Evolutionary conservation across 1,140 invertebrate species (phyloP), one percentile per base, ranked within the genome.

Genomic region (Stegodyphus mimosarum): DNA sequence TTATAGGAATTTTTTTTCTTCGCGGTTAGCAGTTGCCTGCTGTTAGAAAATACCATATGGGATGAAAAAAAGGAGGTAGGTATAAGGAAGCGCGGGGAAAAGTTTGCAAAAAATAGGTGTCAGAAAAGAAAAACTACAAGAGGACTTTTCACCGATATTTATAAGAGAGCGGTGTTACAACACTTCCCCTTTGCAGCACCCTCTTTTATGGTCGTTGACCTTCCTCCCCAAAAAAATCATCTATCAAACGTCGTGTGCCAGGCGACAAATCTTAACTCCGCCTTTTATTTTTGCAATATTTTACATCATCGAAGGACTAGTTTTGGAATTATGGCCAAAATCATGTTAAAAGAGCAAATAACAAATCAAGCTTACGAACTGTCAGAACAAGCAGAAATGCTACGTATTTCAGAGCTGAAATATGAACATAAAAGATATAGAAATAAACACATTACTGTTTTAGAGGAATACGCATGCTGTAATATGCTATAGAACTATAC

Each of bases 91-190:
- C 1, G 33, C 33, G 33, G 33, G 33, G 33, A 33, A 33, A 33
- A 33, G 33, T 33, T 18, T 79, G 70, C 33, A 81, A 81, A 83
- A 83, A 74, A 72, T 74, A 74, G 80, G 80, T 83, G 80, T 66
- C 71, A 49, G 63, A 52, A 73, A 83, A 83, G 80, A 83, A 83
- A 83, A 83, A 83, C 78, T 83, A 83, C 80, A 83, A 48, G 80
- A 83, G 71, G 71, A 83, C 71, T 83, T 83, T 83, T 83, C 55
- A 66, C 49, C 63, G 71, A 74, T 67, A 73, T 74, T 67, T 60
- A 83, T 83, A 80, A 66, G 80, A 73, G 71, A 66, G 50, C 15
- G 48, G 71, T 66, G 80, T 64, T 83, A 74, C 63, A 67, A 71
- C 53, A 67, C 53, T 83, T 83, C 80, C 80, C 71, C 15, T 73